Base-by-base conservation (phyloP, 1,140 invertebrate species). In the Anastrepha ludens region DNA sequence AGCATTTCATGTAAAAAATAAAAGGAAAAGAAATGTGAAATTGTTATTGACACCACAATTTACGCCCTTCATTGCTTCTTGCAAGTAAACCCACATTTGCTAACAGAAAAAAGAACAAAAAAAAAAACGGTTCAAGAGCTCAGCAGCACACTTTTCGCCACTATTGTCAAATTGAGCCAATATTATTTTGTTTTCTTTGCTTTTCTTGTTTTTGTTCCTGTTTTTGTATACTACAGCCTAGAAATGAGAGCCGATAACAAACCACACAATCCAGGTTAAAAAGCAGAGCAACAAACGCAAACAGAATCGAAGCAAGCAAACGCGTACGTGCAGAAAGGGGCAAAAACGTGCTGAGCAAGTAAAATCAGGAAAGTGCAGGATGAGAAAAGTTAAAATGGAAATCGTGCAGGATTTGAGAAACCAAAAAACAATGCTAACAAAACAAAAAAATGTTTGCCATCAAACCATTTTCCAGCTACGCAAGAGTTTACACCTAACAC, bases 121-220 rank as follows among this genome's bases (percentile, higher is more conserved):
- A 41, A 74, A 74, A 29, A 41, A 29, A 74, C 39, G 17, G 29
- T 74, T 74, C 67, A 74, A 74, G 67, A 74, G 67, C 44, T 41
- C 67, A 55, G 44, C 47, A 81, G 20, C 20, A 47, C 55, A 81
- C 29, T 29, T 29, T 81, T 81, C 50, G 44, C 47, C 17, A 55
- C 74, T 29, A 50, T 58, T 81, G 44, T 81, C 74, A 50, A 81
- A 81, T 81, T 81, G 74, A 81, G 74, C 74, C 47, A 81, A 81
- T 81, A 81, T 81, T 47, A 15, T 58, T 8, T 55, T 8, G 6
- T 81, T 55, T 44, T 47, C 44, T 58, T 8, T 55, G 11, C 50
- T 81, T 55, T 44, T 58, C 17, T 6, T 20, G 9, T 44, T 74
- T 47, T 74, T 20, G 8, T n/a, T n/a, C n/a, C n/a, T n/a, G n/a